These are phyloP conservation scores for Scatophagus argus DNA, from an alignment of 2,113 vertebrate species.

Conservation along the genomic window DNA sequence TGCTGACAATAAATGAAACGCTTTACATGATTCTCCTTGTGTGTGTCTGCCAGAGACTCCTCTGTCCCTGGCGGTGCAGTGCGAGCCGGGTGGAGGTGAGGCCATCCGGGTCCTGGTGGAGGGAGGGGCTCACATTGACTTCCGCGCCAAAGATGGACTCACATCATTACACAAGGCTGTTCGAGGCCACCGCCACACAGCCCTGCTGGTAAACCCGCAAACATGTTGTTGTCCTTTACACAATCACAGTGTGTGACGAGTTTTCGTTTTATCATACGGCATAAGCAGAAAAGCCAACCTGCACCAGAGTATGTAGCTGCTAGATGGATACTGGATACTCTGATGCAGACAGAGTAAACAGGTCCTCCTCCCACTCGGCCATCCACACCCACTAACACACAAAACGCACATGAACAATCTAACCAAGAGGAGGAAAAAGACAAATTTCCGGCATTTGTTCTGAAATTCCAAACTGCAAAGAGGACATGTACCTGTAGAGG, in stretches of 20 bases:
- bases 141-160: constrained; percentile 92
- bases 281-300: background rate
- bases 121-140: constrained; percentile 93
- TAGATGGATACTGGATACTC: constrained; percentile 23
- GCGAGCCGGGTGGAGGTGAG: constrained; percentile 88
- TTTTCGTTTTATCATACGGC: background rate
- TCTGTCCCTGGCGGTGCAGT: constrained; percentile 91
- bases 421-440: background rate
- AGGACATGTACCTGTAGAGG: background rate
- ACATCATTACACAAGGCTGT: constrained; percentile 93
- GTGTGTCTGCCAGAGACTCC: constrained; percentile 87
- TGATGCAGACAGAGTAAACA: constrained; percentile 25
- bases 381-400: constrained; percentile 42
- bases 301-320: background rate
- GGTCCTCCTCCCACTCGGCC: constrained; percentile 23
- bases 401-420: constrained; percentile 26
- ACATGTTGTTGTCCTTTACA: background rate
- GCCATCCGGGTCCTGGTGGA: constrained; percentile 90
- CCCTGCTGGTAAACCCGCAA: constrained; percentile 86
- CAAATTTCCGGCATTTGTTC: constrained; percentile 32
- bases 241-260: background rate
- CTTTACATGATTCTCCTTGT: constrained; percentile 6
- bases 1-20: background rate
- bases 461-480: constrained; percentile 11
- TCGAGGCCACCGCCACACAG: constrained; percentile 89